phyloP scores from a whole-genome alignment of 1,140 invertebrate genomes.

The Chironomus striatipennis region DNA sequence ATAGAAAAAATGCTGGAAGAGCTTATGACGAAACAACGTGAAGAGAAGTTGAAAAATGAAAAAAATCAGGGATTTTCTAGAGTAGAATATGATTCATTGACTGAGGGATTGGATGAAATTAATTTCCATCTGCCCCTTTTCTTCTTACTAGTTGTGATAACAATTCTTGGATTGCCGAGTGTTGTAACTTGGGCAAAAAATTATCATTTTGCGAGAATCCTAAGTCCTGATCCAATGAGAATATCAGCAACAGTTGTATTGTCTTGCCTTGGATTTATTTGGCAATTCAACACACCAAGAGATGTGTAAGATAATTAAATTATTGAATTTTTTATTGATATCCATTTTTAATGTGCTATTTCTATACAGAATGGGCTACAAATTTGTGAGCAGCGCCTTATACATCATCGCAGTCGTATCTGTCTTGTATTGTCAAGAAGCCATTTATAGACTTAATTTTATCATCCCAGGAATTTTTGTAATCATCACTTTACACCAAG shows the following conservation, averaged over 20 bases:
- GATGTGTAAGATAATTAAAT: slow-evolving; percentile 34
- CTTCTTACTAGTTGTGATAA: slow-evolving; percentile 45
- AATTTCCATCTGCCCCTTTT: slow-evolving; percentile 54
- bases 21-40: background rate
- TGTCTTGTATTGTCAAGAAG: slow-evolving; percentile 46
- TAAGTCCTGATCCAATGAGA: slow-evolving; percentile 33
- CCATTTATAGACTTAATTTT: slow-evolving; percentile 48
- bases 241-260: slow-evolving; percentile 30
- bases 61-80: background rate
- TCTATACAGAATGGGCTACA: slow-evolving; percentile 43
- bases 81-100: slow-evolving; percentile 28
- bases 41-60: background rate
- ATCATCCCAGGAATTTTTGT: slow-evolving; percentile 44
- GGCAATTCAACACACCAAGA: slow-evolving; percentile 34
- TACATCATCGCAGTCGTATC: slow-evolving; percentile 43
- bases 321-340: slow-evolving; percentile 18
- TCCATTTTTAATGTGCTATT: slow-evolving; percentile 27
- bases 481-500: slow-evolving; percentile 46
- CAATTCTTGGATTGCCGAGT: slow-evolving; percentile 46
- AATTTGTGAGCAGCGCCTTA: slow-evolving; percentile 41
- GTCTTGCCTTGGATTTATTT: slow-evolving; percentile 30
- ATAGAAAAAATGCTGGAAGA: slow-evolving; percentile 23
- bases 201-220: slow-evolving; percentile 37
- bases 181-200: slow-evolving; percentile 53
- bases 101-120: slow-evolving; percentile 41